Evolutionary conservation across 1,140 invertebrate species (phyloP), one percentile per base, ranked within the genome.

Genomic region (Diabrotica undecimpunctata): DNA sequence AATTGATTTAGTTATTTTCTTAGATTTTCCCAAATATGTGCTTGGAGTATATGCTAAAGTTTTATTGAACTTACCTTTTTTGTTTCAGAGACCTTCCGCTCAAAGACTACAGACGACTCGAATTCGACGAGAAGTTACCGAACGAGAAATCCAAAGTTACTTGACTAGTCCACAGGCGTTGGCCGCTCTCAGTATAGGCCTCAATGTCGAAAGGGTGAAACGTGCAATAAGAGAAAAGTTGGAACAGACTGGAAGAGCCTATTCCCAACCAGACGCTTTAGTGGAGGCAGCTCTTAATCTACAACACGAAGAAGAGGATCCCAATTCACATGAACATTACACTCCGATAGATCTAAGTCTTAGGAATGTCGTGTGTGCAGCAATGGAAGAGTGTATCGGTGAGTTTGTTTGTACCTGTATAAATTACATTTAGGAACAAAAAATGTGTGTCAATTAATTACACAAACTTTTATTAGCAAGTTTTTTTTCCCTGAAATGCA

Each of bases 251-350:
- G 86, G 87, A 74, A 63, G 56, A 56, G 72, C 69, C 5, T 91
- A 87, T 74, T 78, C 78, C 9, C 83, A 84, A 36, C 79, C 86
- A 0, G 87, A 90, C 71, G 83, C 87, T 50, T 77, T 91, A 9
- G 85, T 92, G 54, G 85, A 89, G 73, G 88, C 89, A 10, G 85
- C 88, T 7, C 72, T 89, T 39, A 84, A 85, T 73, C 80, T 85
- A 36, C 87, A 89, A 72, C 78, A 85, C 53, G 82, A 83, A 55
- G 88, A 88, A 70, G 85, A 86, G 41, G 79, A 81, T 46, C 14
- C 54, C 5, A 9, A 10, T 38, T 38, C 56, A 8, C 38, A 51
- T 13, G 61, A 67, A 52, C 51, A 59, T 2, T 37, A 61, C 12
- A 46, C 52, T 55, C 35, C 36, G 10, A 54, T 12, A 10, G 38